These are phyloP conservation scores for Phortica okadai DNA, from an alignment of 2,888 invertebrate species.

Conservation along the genomic window DNA sequence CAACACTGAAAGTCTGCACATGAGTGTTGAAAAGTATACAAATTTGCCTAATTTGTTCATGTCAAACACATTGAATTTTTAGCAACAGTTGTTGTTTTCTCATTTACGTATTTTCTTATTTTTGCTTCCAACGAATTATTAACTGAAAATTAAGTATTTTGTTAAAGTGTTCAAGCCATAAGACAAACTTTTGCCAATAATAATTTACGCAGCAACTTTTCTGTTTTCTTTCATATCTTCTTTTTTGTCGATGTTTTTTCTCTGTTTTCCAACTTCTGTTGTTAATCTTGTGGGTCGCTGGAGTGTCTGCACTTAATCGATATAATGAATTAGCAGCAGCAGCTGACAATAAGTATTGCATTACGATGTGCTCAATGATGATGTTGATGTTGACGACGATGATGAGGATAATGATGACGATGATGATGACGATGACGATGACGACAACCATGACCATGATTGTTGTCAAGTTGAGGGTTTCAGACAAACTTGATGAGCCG, in stretches of 20 bases:
- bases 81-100: not conserved
- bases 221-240: not conserved
- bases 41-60: constrained; percentile 12
- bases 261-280: not conserved
- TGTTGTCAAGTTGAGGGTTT: not conserved
- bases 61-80: constrained; percentile 18
- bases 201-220: constrained; percentile 13
- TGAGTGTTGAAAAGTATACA: not conserved
- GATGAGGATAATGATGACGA: not conserved
- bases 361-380: not conserved
- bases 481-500: constrained; percentile 6
- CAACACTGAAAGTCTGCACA: not conserved
- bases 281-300: not conserved
- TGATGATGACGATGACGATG: too few species aligned
- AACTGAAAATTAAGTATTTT: constrained; percentile 19
- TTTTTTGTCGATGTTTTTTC: not conserved
- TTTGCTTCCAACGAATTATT: not conserved
- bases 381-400: not conserved
- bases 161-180: constrained; percentile 1
- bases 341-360: not conserved
- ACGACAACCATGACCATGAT: too few species aligned
- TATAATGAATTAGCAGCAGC: constrained; percentile 1
- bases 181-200: constrained; percentile 18
- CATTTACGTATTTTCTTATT: too few species aligned
- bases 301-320: constrained; percentile 7